Conservation (phyloP, 2,888 invertebrate genomes). For the Troides oblongomaculatus region DNA sequence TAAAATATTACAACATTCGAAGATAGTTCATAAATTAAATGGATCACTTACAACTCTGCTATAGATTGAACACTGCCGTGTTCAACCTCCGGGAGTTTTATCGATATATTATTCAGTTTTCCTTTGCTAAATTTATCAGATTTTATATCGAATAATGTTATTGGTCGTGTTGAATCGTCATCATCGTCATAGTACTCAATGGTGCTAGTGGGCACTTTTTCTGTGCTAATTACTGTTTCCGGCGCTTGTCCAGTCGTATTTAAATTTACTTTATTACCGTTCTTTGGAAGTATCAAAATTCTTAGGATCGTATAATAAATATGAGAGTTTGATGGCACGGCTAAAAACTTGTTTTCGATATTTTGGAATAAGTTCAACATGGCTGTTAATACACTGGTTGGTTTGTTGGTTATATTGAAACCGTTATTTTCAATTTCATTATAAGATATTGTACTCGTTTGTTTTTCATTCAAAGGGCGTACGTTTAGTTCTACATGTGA, state of each 20-base stretch:
- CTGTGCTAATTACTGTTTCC: not conserved
- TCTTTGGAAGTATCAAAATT: constrained; percentile 6
- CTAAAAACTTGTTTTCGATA: not conserved
- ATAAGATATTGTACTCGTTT: not conserved
- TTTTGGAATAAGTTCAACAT: constrained; percentile 5
- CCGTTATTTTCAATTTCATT: not conserved
- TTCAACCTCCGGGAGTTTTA: not conserved
- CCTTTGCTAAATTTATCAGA: not conserved
- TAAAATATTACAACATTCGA: not conserved
- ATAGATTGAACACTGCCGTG: not conserved
- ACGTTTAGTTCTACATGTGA: constrained; percentile 6
- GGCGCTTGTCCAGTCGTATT: not conserved
- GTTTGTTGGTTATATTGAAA: not conserved
- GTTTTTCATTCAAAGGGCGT: not conserved
- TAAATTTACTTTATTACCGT: not conserved
- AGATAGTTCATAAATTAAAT: not conserved
- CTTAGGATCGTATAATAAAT: not conserved
- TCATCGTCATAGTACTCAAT: not conserved
- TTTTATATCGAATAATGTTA: not conserved
- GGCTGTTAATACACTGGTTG: not conserved
- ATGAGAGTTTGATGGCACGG: not conserved
- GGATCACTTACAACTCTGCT: not conserved
- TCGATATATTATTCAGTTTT: not conserved
- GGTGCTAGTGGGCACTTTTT: not conserved
- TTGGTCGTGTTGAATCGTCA: constrained; percentile 5